Evolutionary conservation across 2,797 vertebrate species (phyloP).

Genomic region (Masticophis lateralis): DNA sequence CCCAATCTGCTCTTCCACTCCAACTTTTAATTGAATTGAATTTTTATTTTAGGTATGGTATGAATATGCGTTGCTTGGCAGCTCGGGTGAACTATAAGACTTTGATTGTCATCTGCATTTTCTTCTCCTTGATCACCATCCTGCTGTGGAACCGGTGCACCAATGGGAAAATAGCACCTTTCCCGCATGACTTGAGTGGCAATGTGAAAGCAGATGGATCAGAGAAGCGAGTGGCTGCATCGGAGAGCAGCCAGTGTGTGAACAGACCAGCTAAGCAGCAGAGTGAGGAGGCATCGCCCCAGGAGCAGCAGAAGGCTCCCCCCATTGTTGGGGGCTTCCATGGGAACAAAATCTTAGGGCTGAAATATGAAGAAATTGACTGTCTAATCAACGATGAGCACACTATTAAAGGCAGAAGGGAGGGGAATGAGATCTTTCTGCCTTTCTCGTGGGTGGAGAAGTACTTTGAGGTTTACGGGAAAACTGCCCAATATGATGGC

Average conservation of each 20-base stretch:
- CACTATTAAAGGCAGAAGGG: slow-evolving; percentile 85
- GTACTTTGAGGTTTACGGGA: slow-evolving; percentile 97
- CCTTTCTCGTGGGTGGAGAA: slow-evolving; percentile 95
- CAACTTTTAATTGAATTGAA: neutral
- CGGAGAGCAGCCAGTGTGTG: slow-evolving; percentile 74
- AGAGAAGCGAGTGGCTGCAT: slow-evolving; percentile 67
- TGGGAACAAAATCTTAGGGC: slow-evolving; percentile 67
- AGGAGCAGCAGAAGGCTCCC: slow-evolving; percentile 81
- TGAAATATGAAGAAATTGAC: slow-evolving; percentile 93
- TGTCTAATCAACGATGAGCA: slow-evolving; percentile 94
- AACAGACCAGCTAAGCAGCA: slow-evolving; percentile 72
- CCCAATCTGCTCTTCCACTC: neutral
- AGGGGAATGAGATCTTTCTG: slow-evolving; percentile 88
- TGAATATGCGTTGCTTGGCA: slow-evolving; percentile 97
- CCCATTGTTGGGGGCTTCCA: slow-evolving; percentile 73
- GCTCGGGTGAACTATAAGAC: slow-evolving; percentile 97
- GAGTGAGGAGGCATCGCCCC: slow-evolving; percentile 75
- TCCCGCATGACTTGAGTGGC: slow-evolving; percentile 69
- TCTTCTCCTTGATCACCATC: slow-evolving; percentile 90
- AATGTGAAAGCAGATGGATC: slow-evolving; percentile 59
- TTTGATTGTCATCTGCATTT: slow-evolving; percentile 89
- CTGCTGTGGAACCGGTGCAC: slow-evolving; percentile 95
- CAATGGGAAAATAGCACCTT: slow-evolving; percentile 73
- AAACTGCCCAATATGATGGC: slow-evolving; percentile 88
- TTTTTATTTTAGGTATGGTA: slow-evolving; percentile 71